phyloP scores from a whole-genome alignment of 2,113 vertebrate species.

The Gymnorhina tibicen region DNA sequence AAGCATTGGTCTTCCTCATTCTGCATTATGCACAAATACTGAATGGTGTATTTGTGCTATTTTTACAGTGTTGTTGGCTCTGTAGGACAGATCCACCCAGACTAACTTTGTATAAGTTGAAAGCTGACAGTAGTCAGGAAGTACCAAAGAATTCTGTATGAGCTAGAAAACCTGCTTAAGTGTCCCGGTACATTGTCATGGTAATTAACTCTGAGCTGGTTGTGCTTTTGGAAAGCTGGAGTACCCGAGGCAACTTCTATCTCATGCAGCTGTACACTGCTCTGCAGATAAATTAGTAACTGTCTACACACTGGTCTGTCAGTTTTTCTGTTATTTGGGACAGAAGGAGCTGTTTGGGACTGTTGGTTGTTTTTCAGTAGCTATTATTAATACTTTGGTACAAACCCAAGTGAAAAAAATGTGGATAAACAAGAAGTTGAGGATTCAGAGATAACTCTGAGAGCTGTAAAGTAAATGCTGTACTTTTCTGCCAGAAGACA shows the following conservation, averaged over 20 bases:
- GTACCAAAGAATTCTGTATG: neutral
- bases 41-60: neutral
- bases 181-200: accelerated
- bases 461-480: neutral
- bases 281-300: neutral
- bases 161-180: neutral
- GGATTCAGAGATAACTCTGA: neutral
- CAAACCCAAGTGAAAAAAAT: neutral
- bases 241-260: neutral
- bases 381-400: neutral
- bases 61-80: neutral
- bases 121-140: neutral
- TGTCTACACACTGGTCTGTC: neutral
- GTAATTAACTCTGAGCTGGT: neutral
- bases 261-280: neutral
- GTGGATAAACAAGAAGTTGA: neutral
- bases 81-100: neutral
- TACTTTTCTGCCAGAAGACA: neutral
- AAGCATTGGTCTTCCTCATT: neutral
- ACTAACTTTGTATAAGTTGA: neutral
- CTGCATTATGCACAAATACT: neutral
- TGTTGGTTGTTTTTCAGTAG: neutral
- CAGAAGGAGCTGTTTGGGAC: neutral
- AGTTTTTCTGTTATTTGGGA: neutral
- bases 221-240: neutral